A percentile compares a stretch with the other conserved stretches of the same genome.
phyloP scores from a whole-genome alignment of 2,888 invertebrate genomes.

The Mechanitis messenoides region DNA sequence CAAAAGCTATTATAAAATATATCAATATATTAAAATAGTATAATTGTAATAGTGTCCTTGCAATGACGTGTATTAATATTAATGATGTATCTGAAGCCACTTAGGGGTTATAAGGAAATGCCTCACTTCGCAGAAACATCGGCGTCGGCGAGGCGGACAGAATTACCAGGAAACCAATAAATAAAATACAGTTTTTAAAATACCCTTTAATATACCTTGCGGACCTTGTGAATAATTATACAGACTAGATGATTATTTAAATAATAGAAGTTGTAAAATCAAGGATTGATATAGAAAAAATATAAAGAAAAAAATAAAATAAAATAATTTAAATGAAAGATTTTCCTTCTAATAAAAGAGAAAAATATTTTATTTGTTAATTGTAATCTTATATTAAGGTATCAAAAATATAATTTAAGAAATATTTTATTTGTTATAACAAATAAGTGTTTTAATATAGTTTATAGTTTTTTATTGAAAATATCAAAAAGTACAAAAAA shows the following conservation, averaged over 20 bases:
- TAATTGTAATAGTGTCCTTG: neutral
- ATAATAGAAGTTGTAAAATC: neutral
- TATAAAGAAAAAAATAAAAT: too few relatives aligned
- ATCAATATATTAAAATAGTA: neutral
- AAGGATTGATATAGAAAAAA: neutral
- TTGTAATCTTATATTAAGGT: too few relatives aligned
- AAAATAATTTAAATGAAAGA: too few relatives aligned
- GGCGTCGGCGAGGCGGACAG: conserved; percentile 56
- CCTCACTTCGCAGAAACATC: conserved; percentile 61
- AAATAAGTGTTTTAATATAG: too few relatives aligned
- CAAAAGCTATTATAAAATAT: too few relatives aligned
- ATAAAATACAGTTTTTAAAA: conserved; percentile 35
- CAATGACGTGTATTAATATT: conserved; percentile 49
- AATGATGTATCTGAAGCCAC: conserved; percentile 54
- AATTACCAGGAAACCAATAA: conserved; percentile 56
- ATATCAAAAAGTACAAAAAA: too few relatives aligned
- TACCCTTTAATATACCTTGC: conserved; percentile 4
- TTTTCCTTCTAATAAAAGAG: too few relatives aligned
- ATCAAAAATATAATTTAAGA: too few relatives aligned
- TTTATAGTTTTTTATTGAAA: too few relatives aligned
- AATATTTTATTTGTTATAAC: too few relatives aligned
- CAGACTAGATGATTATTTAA: neutral
- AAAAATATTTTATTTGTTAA: too few relatives aligned
- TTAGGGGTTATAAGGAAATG: conserved; percentile 59
- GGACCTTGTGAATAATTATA: conserved; percentile 1